Evolutionary conservation across 2,888 invertebrate genomes (phyloP).

Genomic region (Aromia moschata): DNA sequence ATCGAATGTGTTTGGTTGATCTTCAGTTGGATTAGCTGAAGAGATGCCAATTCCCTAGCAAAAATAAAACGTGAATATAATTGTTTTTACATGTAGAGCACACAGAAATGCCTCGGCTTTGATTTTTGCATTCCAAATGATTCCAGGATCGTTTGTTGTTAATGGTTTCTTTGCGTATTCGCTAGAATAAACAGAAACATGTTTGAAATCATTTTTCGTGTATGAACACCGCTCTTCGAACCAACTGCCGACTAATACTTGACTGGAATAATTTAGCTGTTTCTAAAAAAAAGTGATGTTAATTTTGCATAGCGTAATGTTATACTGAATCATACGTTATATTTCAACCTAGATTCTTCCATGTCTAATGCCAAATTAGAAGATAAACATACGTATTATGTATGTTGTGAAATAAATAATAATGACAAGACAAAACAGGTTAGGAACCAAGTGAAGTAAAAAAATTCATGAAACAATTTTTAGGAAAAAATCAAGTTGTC

Average conservation of each 20-base stretch:
- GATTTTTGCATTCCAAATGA: constrained; percentile 33
- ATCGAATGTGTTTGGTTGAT: constrained; percentile 62
- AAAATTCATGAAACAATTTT: no score
- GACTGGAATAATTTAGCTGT: constrained; percentile 36
- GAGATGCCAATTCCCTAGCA: constrained; percentile 62
- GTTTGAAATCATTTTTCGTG: constrained; percentile 36
- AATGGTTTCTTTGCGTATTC: constrained; percentile 34
- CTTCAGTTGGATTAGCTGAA: constrained; percentile 63
- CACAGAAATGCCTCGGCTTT: constrained; percentile 26
- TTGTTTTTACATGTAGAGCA: neutral
- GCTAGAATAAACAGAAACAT: constrained; percentile 38
- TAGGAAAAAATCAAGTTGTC: no score
- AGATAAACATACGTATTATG: no score
- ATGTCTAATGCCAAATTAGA: no score
- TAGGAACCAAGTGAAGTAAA: no score
- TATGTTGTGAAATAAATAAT: no score
- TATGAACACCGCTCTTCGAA: constrained; percentile 41
- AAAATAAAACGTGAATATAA: neutral
- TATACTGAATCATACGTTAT: constrained; percentile 5
- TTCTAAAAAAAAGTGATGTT: constrained; percentile 35
- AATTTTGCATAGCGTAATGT: constrained; percentile 1
- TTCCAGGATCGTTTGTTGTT: constrained; percentile 20
- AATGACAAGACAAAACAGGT: no score
- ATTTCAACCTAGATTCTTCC: constrained; percentile 20
- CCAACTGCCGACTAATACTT: constrained; percentile 49